Percentiles rank a stretch among this genome's conserved stretches.
Evolutionary conservation across 2,797 vertebrate genomes (phyloP).

Genomic region (Australoheros facetus): DNA sequence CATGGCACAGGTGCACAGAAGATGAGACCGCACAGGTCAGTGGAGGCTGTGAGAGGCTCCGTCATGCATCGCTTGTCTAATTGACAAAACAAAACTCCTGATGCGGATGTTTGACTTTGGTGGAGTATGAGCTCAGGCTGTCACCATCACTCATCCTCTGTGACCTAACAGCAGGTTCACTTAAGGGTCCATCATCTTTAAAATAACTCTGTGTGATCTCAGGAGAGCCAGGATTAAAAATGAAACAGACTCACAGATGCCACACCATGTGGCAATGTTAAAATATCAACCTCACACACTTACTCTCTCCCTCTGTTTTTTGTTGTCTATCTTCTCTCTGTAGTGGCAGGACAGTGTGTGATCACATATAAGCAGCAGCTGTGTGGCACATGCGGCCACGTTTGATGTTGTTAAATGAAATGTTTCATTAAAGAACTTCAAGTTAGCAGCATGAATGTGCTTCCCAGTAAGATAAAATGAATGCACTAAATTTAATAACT

Average conservation of each 20-base stretch:
- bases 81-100: conserved; percentile 23
- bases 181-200: not conserved
- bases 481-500: not conserved
- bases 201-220: not conserved
- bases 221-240: conserved; percentile 29
- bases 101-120: conserved; percentile 32
- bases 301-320: not conserved
- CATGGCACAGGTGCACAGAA: conserved; percentile 42
- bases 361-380: not conserved
- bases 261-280: conserved; percentile 23
- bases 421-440: conserved; percentile 3
- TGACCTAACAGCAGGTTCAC: not conserved
- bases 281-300: conserved; percentile 4
- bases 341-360: not conserved
- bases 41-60: conserved; percentile 4
- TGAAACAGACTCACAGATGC: conserved; percentile 21
- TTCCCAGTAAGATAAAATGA: not conserved
- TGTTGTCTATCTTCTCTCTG: not conserved
- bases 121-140: not conserved
- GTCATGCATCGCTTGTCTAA: conserved; percentile 27
- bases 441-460: not conserved
- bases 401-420: not conserved
- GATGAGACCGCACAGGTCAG: conserved; percentile 34
- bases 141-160: not conserved
- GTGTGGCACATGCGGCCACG: not conserved